phyloP scores from a whole-genome alignment of 1,140 invertebrate genomes.

The Reticulitermes speratus region DNA sequence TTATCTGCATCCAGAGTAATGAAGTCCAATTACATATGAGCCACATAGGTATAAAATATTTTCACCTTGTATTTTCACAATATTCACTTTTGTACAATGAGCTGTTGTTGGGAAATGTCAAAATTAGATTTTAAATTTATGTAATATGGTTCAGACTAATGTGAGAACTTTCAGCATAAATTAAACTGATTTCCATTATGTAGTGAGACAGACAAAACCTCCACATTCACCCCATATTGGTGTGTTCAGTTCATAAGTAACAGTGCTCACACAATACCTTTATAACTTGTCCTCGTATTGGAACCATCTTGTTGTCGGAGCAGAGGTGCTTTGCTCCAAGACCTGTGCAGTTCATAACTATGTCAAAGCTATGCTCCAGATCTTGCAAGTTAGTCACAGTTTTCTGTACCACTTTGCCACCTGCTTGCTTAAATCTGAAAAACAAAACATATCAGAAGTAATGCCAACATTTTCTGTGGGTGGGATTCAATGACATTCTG shows the following conservation, averaged over 20 bases:
- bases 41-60: no score
- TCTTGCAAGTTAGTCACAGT: slow-evolving; percentile 62
- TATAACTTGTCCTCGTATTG: slow-evolving; percentile 86
- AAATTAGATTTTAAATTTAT: no score
- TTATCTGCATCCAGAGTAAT: no score
- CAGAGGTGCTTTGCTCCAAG: slow-evolving; percentile 76
- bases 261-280: slow-evolving; percentile 55
- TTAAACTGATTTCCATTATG: background rate
- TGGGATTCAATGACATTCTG: no score
- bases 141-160: no score
- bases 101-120: no score
- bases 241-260: background rate
- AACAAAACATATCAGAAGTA: slow-evolving; percentile 11
- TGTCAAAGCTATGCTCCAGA: slow-evolving; percentile 63
- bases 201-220: background rate
- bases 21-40: no score
- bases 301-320: slow-evolving; percentile 71
- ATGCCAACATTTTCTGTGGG: background rate
- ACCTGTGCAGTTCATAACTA: slow-evolving; percentile 88
- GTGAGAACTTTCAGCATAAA: no score
- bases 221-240: background rate
- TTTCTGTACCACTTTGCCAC: slow-evolving; percentile 56
- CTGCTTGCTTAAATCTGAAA: slow-evolving; percentile 56
- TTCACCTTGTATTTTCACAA: no score
- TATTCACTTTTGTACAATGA: no score